Base-by-base conservation (phyloP, 2,113 vertebrate species). In the Phrynosoma platyrhinos region DNA sequence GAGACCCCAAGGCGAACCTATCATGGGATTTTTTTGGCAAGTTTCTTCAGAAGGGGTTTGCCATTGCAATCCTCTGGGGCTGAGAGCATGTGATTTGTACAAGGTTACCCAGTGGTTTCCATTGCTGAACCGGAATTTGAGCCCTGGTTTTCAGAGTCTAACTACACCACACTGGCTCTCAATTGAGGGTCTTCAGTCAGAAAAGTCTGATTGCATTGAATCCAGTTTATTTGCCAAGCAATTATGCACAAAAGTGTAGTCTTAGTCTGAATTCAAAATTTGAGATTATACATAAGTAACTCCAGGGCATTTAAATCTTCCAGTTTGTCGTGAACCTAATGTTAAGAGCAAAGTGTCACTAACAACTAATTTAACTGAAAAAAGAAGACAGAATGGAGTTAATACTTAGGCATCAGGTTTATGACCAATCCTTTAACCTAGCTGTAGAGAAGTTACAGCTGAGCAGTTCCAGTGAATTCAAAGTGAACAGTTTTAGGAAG, bases 1-100 rank as follows among this genome's bases (percentile, higher is more conserved):
- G 18, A 58, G 14, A 62, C 3, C 58, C 58, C 4, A 16, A 62
- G 12, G 55, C 2, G 91, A 95, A 92, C 76, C 52, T 81, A 18
- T 62, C 47, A 47, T 47, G 47, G 47, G 47, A 47, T 47, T 47
- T 47, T 47, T 4, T 7, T 47, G 47, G 47, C 47, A 47, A 47
- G 47, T 47, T 47, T 47, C 47, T 47, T 47, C 47, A 47, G 47
- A 47, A 7, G 47, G 47, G 47, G 4, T 47, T 47, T 47, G 47
- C 47, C 47, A 47, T 47, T 47, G 47, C 47, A 5, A 47, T 47
- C 47, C 47, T 47, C 47, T 47, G 47, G 7, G 47, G 47, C 47
- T 6, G 47, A 47, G 47, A 47, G 47, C 47, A 47, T 47, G 47
- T 47, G 47, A 47, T 7, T 47, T 47, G 47, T 47, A 47, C 47